Base-by-base conservation (phyloP, 2,113 vertebrate species). In the Menura novaehollandiae region DNA sequence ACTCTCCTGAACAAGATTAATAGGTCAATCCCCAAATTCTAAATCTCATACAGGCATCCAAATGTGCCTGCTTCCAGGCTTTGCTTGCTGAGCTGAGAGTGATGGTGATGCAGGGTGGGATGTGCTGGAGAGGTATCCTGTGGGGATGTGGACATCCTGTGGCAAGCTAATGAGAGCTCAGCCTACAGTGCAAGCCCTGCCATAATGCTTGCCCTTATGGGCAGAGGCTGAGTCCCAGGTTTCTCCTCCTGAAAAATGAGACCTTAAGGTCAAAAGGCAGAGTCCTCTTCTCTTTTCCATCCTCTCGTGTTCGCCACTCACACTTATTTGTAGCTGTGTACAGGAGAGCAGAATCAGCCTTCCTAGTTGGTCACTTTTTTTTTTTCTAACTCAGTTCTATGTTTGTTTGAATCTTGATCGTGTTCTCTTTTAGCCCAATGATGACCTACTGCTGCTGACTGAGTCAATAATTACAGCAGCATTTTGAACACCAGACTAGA, bases 111-210 rank as follows among this genome's bases (percentile, higher is more conserved):
- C 44, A 18, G 53, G 30, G 12, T 66, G 51, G 37, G 28, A 52
- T n/a, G 37, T 5, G 2, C 41, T 64, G 44, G 39, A 44, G n/a
- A 35, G 10, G 16, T n/a, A 10, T 23, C 22, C 15, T 0, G 0
- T 52, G 10, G 15, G 33, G 64, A 55, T 43, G 10, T 35, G 77
- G 44, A 15, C 9, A 47, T 43, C 15, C 68, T 41, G 20, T 18
- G 41, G 68, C 59, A 33, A 59, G 30, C 44, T 88, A 33, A 37
- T 6, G 35, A 47, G 53, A 41, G 10, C 21, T 85, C 28, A 59
- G 47, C n/a, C 52, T 27, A 2, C 0, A 1, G 32, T 2, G 3
- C 27, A 47, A 86, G 26, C 23, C 15, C 15, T 44, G 39, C 26
- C 1, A 3, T 8, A 55, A 11, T 11, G 1, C 23, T 91, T 84